Evolutionary conservation across 2,888 invertebrate species (phyloP), one percentile per base, ranked within the genome.

Genomic region (Caenorhabditis sulstoni): DNA sequence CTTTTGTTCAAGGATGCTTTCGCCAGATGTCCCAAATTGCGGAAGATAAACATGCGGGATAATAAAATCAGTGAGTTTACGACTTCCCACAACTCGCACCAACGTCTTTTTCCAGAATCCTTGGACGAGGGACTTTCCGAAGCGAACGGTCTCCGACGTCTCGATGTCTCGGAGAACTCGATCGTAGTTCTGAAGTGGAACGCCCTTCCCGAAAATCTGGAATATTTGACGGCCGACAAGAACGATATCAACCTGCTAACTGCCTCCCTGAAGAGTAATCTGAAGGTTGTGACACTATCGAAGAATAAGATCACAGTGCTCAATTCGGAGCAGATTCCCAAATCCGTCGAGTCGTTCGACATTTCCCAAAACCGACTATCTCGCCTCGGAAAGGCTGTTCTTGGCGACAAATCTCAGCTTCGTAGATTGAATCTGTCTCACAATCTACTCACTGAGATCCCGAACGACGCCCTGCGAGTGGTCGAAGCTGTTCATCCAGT

Each of bases 21-120:
- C 55, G 75, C 82, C 23, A 87, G 85, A 71, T 85, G 84, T 53
- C 85, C 87, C 9, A 81, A 84, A 23, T 74, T 90, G 52, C 61
- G 62, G 16, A 76, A 78, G 16, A 61, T 89, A 47, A 83, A 87
- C 55, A 55, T 89, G 70, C 80, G 83, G 14, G 64, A 75, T 23
- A 89, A 89, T 74, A 68, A 80, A 52, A 58, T 89, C n/a, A 61
- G 66, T 65, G 45, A 73, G 66, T 79, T 94, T 95, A 55, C 8
- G 9, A 20, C 3, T 37, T 22, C 55, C 22, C 11, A 14, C 18
- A 14, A 23, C 12, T 44, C 18, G 20, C 37, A 14, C 20, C 1
- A 23, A 16, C 9, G 1, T 37, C 12, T 41, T 18, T 44, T 61
- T 81, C 41, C 59, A 67, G 81, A 78, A 68, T 79, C 79, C 11